Evolutionary conservation across 2,797 vertebrate species (phyloP), one percentile per base, ranked within the genome.

Genomic region (Remorina albescens): DNA sequence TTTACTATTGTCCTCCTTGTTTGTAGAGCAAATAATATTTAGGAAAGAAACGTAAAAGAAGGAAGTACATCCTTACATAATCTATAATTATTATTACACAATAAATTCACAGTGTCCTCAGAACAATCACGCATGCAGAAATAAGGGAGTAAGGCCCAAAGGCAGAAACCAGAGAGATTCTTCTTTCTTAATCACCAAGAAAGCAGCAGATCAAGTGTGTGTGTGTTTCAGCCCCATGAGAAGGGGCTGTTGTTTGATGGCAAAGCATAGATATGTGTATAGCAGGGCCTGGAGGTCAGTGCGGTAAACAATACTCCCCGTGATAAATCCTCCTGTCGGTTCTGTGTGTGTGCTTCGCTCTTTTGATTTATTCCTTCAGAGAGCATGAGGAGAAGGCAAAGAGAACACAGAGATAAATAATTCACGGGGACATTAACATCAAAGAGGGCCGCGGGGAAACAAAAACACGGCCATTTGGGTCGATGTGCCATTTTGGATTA

Each of bases 321-420:
- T 92, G 90, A 93, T 92, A 88, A 93, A 93, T 93, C 86, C 89
- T 74, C 68, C 78, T 87, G 88, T 87, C 90, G 86, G 67, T 75
- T 88, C 77, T 34, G 44, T 54, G 80, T 87, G 84, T 83, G 83
- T 71, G 83, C 82, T 70, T 71, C 39, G 65, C 84, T 80, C 89
- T 85, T 91, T 89, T 93, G 91, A 93, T 94, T 92, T 92, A 93
- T 93, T 89, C 86, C 82, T 90, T 91, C 84, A 75, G 84, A 91
- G 88, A 82, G 87, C 84, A 88, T 0, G 82, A 88, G 80, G 84
- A 87, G 84, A 92, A 89, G 85, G 90, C 85, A 76, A 83, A 88
- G 88, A 91, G 87, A 87, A 89, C 84, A 91, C 85, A 89, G 62
- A 82, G 87, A 92, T 93, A 93, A 93, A 94, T 91, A 92, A 92